A percentile compares a stretch with the other conserved stretches of the same genome.
These are phyloP conservation scores for Stegodyphus mimosarum DNA, from an alignment of 1,140 invertebrate species.

Conservation along the genomic window DNA sequence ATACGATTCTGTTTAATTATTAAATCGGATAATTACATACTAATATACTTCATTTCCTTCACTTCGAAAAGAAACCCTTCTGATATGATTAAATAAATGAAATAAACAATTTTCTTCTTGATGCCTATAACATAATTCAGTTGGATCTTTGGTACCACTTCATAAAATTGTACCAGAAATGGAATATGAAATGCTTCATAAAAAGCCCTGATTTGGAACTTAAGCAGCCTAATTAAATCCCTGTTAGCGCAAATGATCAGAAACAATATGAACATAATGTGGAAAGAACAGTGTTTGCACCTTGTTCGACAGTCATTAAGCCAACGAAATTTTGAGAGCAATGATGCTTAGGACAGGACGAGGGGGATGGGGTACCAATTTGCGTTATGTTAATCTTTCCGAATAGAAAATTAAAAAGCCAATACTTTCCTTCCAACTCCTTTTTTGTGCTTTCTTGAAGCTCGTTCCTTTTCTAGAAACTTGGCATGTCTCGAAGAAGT, in stretches of 20 bases:
- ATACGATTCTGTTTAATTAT: no score
- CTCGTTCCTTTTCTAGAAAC: slow-evolving; percentile 15
- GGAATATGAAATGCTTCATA: no score
- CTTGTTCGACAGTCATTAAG: slow-evolving; percentile 38
- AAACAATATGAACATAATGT: slow-evolving; percentile 36
- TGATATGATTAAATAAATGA: no score
- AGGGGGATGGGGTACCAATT: slow-evolving; percentile 32
- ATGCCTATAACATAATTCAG: no score
- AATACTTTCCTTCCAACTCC: slow-evolving; percentile 34
- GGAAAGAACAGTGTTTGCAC: slow-evolving; percentile 22
- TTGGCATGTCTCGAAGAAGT: slow-evolving; percentile 44
- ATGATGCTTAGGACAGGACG: background rate
- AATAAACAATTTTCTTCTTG: no score
- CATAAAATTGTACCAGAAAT: no score
- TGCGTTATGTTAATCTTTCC: slow-evolving; percentile 54
- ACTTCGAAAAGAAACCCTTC: no score
- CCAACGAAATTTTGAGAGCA: slow-evolving; percentile 33
- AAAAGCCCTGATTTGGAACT: background rate
- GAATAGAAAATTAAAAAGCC: slow-evolving; percentile 56
- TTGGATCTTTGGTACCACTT: no score
- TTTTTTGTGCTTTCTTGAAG: slow-evolving; percentile 12
- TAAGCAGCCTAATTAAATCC: slow-evolving; percentile 24
- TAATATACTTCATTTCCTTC: no score
- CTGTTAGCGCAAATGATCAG: slow-evolving; percentile 15
- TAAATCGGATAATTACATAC: no score